phyloP scores from a whole-genome alignment of 1,140 invertebrate genomes.

The Nixonia krombeini region DNA sequence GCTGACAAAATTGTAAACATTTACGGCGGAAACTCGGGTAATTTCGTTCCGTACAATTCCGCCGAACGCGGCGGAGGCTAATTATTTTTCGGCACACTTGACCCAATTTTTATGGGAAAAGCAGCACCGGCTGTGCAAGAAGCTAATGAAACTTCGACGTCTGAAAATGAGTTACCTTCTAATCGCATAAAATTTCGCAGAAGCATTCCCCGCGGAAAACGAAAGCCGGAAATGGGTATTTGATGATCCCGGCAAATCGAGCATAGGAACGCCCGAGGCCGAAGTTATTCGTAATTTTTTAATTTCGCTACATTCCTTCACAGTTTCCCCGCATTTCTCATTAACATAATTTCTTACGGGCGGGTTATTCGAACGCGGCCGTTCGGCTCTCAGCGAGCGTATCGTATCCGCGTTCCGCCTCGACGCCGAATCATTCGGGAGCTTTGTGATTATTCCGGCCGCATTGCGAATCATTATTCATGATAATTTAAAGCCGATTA shows the following conservation, averaged over 20 bases:
- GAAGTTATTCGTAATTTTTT: too few relatives aligned
- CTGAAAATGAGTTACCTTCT: background rate
- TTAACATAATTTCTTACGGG: slow-evolving; percentile 2
- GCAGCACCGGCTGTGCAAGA: background rate
- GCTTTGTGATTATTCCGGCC: slow-evolving; percentile 31
- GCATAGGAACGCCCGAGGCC: too few relatives aligned
- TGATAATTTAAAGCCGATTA: slow-evolving; percentile 45
- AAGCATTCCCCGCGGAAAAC: background rate
- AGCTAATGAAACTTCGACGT: slow-evolving; percentile 1
- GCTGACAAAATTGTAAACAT: background rate
- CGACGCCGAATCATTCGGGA: slow-evolving; percentile 33
- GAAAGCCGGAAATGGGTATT: slow-evolving; percentile 1
- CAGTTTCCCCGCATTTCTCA: background rate
- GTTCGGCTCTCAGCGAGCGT: too few relatives aligned
- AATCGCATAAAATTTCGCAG: background rate
- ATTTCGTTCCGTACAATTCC: background rate
- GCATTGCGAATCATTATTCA: slow-evolving; percentile 45
- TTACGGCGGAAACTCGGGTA: background rate
- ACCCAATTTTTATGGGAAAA: background rate
- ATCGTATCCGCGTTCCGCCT: too few relatives aligned
- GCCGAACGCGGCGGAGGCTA: background rate
- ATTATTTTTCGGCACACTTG: slow-evolving; percentile 1
- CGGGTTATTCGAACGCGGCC: slow-evolving; percentile 18
- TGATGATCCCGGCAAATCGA: too few relatives aligned
- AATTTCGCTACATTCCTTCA: background rate